Percentiles rank a stretch among this genome's conserved stretches.
Conservation (phyloP, 2,797 vertebrate genomes). For the Remorina albescens region DNA sequence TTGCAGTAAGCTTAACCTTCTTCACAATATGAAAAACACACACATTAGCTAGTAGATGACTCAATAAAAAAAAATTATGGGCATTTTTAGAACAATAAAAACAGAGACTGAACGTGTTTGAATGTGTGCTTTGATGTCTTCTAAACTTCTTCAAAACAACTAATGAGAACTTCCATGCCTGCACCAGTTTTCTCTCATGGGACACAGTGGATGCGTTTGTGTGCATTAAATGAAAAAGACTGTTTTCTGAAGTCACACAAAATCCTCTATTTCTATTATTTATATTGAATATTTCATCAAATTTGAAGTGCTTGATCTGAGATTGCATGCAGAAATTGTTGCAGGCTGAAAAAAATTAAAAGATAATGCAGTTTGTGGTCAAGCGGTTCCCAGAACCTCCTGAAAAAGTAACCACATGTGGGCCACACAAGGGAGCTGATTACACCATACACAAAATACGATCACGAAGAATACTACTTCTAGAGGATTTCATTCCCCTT, state of each 20-base stretch:
- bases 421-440: conserved; percentile 60
- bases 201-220: not conserved
- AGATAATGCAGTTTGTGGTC: conserved; percentile 46
- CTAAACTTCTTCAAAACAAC: not conserved
- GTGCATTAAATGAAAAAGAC: not conserved
- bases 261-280: not conserved
- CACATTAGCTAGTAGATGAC: not conserved
- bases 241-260: not conserved
- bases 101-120: not conserved
- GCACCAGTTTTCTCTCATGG: not conserved
- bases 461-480: conserved; percentile 38
- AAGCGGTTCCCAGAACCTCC: conserved; percentile 36
- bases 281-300: conserved; percentile 18
- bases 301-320: conserved; percentile 15
- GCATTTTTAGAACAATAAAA: no score
- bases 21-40: not conserved
- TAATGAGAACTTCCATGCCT: not conserved
- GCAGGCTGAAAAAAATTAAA: conserved; percentile 47
- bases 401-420: conserved; percentile 45
- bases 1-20: not conserved
- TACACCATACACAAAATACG: conserved; percentile 36
- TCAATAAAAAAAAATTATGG: no score
- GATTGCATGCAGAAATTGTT: conserved; percentile 16
- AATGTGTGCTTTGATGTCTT: not conserved
- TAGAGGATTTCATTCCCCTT: not conserved